Percentiles rank a stretch among this genome's conserved stretches.
Evolutionary conservation across 2,797 vertebrate genomes (phyloP).

Genomic region (Rhabdophis nuchalis): DNA sequence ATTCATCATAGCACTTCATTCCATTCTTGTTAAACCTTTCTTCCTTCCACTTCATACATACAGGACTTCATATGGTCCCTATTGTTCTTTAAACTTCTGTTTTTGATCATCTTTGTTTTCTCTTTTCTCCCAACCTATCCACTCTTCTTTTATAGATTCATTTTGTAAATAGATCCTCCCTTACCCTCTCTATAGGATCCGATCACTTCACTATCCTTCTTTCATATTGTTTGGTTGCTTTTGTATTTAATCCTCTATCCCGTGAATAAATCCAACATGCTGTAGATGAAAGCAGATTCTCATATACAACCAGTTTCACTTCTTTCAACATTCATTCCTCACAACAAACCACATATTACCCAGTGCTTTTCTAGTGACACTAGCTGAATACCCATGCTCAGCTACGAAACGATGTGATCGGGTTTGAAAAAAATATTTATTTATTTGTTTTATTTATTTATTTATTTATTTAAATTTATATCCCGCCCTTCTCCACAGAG

Average conservation of each 20-base stretch:
- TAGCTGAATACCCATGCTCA: too few species aligned
- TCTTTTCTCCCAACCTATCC: not conserved
- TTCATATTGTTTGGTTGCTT: not conserved
- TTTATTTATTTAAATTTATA: too few species aligned
- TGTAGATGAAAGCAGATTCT: not conserved
- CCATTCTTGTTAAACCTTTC: not conserved
- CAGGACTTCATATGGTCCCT: not conserved
- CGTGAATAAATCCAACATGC: not conserved
- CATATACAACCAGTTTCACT: not conserved
- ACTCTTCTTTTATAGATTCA: not conserved
- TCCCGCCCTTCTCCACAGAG: too few species aligned
- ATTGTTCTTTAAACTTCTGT: not conserved
- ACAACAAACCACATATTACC: not conserved
- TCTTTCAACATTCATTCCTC: not conserved
- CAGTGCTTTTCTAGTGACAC: not conserved
- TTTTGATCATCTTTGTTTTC: not conserved
- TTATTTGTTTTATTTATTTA: too few species aligned
- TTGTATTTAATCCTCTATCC: not conserved
- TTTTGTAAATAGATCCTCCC: not conserved
- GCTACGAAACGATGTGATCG: too few species aligned
- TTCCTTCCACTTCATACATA: not conserved
- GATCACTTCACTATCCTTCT: not conserved
- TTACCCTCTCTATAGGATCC: not conserved
- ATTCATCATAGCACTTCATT: not conserved
- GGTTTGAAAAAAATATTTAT: too few species aligned